phyloP scores from a whole-genome alignment of 2,888 invertebrate genomes.

The Herminia tarsipennalis region DNA sequence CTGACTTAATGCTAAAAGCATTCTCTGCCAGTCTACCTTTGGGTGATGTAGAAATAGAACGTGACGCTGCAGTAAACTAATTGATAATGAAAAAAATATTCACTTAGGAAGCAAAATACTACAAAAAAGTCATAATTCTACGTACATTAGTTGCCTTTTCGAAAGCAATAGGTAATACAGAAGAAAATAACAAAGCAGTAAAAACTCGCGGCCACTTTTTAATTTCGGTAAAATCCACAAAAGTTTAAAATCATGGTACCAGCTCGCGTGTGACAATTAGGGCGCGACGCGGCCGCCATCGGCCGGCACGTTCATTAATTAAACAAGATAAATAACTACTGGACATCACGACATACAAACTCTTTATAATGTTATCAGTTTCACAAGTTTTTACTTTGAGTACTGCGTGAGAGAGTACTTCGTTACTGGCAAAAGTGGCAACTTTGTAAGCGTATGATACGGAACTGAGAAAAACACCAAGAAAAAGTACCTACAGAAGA shows the following conservation, averaged over 20 bases:
- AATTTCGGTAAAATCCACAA: constrained; percentile 24
- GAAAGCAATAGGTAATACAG: too few species aligned
- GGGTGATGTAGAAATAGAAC: too few species aligned
- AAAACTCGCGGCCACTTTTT: too few species aligned
- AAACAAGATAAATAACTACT: constrained; percentile 45
- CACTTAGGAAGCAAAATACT: too few species aligned
- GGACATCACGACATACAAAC: constrained; percentile 21
- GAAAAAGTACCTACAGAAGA: too few species aligned
- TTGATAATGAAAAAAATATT: too few species aligned
- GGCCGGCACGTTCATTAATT: constrained; percentile 45
- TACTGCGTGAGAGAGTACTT: constrained; percentile 30
- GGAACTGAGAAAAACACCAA: constrained; percentile 15
- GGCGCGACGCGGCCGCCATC: constrained; percentile 56
- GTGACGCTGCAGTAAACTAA: too few species aligned
- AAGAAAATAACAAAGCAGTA: too few species aligned
- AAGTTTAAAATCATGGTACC: constrained; percentile 21
- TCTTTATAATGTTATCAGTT: constrained; percentile 36
- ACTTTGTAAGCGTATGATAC: constrained; percentile 10
- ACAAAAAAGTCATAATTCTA: too few species aligned
- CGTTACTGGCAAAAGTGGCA: constrained; percentile 9
- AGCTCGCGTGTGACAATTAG: constrained; percentile 57
- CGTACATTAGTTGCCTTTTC: too few species aligned
- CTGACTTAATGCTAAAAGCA: too few species aligned
- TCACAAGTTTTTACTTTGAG: constrained; percentile 26
- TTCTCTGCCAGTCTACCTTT: too few species aligned